Evolutionary conservation across 2,797 vertebrate genomes (phyloP).

Genomic region (Labeo calbasu): DNA sequence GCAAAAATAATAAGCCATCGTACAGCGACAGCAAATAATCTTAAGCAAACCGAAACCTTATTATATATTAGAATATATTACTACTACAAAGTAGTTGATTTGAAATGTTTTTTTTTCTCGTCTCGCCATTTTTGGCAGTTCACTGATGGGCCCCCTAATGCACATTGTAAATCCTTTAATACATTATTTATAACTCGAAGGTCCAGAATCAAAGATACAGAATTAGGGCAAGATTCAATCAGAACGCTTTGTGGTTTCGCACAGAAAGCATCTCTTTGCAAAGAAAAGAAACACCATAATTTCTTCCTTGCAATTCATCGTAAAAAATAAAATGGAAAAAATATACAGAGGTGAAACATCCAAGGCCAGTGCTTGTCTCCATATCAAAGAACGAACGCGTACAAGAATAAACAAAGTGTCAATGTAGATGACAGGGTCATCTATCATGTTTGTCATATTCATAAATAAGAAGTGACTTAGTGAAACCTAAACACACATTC

Average conservation of each 20-base stretch:
- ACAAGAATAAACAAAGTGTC: slow-evolving; percentile 8
- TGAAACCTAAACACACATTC: background rate
- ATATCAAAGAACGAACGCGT: background rate
- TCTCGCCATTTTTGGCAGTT: slow-evolving; percentile 63
- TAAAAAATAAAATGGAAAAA: background rate
- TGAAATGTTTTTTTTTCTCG: slow-evolving; percentile 65
- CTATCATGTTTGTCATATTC: background rate
- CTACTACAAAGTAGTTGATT: slow-evolving; percentile 69
- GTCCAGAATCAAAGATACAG: slow-evolving; percentile 79
- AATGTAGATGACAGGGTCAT: slow-evolving; percentile 24
- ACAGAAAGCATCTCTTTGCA: slow-evolving; percentile 74
- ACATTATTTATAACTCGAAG: slow-evolving; percentile 80
- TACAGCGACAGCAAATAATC: slow-evolving; percentile 77
- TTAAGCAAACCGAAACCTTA: slow-evolving; percentile 71
- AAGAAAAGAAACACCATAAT: slow-evolving; percentile 64
- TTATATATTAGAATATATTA: slow-evolving; percentile 78
- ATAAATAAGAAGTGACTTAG: background rate
- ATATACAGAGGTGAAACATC: slow-evolving; percentile 18
- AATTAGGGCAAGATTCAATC: slow-evolving; percentile 73
- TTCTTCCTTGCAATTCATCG: slow-evolving; percentile 25
- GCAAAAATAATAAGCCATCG: slow-evolving; percentile 83
- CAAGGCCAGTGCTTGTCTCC: slow-evolving; percentile 15
- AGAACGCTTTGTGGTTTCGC: slow-evolving; percentile 72
- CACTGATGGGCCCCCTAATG: slow-evolving; percentile 72
- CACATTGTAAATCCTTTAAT: slow-evolving; percentile 80